These are phyloP conservation scores for Ciconia nigra DNA, from an alignment of 2,797 vertebrate species.

Conservation along the genomic window DNA sequence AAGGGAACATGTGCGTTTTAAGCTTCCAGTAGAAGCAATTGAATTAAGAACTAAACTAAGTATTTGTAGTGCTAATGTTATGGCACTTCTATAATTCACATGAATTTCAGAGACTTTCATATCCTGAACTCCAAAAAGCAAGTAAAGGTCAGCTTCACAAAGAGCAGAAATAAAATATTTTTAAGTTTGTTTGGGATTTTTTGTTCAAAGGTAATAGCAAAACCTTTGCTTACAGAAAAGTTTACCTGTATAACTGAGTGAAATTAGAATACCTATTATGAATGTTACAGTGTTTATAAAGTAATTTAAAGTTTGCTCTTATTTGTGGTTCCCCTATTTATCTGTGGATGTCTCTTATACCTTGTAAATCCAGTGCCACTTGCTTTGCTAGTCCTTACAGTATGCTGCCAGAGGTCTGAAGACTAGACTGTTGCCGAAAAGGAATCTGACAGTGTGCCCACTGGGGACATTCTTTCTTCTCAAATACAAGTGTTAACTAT, in stretches of 20 bases:
- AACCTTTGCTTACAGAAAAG: background rate
- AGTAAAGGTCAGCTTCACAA: background rate
- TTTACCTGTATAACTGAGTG: background rate
- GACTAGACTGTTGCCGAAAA: background rate
- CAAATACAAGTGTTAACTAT: background rate
- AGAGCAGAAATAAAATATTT: background rate
- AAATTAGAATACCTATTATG: background rate
- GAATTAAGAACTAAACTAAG: background rate
- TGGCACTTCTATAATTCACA: background rate
- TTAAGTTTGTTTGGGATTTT: background rate
- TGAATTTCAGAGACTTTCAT: background rate
- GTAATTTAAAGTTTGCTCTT: background rate
- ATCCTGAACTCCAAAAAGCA: background rate
- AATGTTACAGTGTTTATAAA: background rate
- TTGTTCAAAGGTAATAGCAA: background rate
- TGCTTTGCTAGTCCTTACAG: background rate
- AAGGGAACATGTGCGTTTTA: background rate
- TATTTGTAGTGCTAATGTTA: background rate
- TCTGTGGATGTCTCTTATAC: background rate
- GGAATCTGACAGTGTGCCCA: background rate
- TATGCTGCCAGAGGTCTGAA: background rate
- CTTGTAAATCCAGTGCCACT: background rate
- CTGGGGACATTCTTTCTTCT: conserved; percentile 11
- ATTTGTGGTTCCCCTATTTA: background rate
- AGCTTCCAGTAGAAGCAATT: background rate